These are phyloP conservation scores for Struthidea cinerea DNA, from an alignment of 2,113 vertebrate species.

Conservation along the genomic window DNA sequence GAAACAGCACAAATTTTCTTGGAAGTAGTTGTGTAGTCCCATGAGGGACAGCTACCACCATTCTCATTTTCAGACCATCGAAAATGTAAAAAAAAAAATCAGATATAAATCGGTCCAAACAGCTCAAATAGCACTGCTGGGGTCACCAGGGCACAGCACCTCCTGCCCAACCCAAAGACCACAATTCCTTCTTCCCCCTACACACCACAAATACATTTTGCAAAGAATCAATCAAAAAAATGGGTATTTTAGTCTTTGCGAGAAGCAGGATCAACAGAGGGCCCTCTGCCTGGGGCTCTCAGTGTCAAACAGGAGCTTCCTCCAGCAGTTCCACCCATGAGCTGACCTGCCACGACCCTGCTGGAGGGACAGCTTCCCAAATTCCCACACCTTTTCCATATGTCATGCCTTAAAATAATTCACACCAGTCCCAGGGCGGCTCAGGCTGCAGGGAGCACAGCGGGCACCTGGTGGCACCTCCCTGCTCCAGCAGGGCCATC, in stretches of 20 bases:
- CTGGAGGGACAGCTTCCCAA: background rate
- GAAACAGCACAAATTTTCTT: background rate
- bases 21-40: background rate
- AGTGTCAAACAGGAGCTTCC: background rate
- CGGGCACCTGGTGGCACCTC: background rate
- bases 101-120: background rate
- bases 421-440: accelerated
- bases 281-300: background rate
- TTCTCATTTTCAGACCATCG: background rate
- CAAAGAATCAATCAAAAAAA: background rate
- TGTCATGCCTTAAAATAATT: accelerated
- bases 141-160: background rate
- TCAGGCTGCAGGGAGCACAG: background rate
- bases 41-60: background rate
- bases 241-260: background rate
- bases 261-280: background rate
- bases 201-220: background rate
- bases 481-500: background rate
- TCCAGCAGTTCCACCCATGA: accelerated
- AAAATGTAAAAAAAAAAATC: background rate
- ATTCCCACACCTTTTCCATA: background rate
- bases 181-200: background rate
- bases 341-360: accelerated
- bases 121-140: background rate
- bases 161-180: background rate